Evolutionary conservation across 2,113 vertebrate species (phyloP).

Genomic region (Ramphastos sulfuratus): DNA sequence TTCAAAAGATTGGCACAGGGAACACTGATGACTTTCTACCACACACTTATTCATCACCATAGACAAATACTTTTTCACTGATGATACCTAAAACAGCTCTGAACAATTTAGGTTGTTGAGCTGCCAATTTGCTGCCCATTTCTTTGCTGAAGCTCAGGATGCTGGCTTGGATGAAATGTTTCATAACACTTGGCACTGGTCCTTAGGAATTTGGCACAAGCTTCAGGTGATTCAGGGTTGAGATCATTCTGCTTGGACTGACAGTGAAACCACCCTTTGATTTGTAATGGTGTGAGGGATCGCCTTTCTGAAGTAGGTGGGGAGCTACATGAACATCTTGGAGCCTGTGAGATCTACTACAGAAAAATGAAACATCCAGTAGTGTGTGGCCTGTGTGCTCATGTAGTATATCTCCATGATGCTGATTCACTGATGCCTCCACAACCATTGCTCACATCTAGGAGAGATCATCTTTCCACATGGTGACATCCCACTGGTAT

Average conservation of each 20-base stretch:
- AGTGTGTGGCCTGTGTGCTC: neutral
- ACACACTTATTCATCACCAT: neutral
- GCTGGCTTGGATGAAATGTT: neutral
- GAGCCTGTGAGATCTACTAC: neutral
- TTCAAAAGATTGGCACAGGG: neutral
- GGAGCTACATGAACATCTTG: neutral
- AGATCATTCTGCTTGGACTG: neutral
- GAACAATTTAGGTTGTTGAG: neutral
- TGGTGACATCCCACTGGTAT: neutral
- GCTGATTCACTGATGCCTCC: neutral
- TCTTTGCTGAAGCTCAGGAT: neutral
- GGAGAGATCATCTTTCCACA: rapidly evolving
- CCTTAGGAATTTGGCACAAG: rapidly evolving
- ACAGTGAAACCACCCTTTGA: neutral
- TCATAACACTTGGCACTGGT: neutral
- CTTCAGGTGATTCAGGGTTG: neutral
- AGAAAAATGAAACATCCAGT: neutral
- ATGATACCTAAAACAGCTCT: neutral
- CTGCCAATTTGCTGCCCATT: neutral
- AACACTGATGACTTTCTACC: neutral
- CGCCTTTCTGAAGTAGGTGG: rapidly evolving
- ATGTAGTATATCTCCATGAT: rapidly evolving
- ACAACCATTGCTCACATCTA: rapidly evolving
- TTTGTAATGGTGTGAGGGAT: neutral
- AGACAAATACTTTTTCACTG: neutral